Base-by-base conservation (phyloP, 2,888 invertebrate species). In the Lissonota sp. region DNA sequence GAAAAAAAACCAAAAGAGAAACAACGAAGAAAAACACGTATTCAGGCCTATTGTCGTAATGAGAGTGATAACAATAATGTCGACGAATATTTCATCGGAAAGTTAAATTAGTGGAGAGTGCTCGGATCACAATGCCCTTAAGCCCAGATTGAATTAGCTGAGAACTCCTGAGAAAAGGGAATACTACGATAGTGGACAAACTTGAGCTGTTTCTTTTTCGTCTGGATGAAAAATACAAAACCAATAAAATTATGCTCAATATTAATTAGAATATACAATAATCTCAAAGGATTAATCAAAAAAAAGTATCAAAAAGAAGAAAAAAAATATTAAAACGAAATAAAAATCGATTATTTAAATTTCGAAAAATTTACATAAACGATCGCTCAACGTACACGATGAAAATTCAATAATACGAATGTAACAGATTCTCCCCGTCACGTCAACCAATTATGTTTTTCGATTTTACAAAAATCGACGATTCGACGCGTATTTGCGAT, bases 41-140 rank as follows among this genome's bases (percentile, higher is more conserved):
- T 26, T 26, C 26, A 1, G 26, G 26, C 26, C 26, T 26, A 26
- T 26, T 26, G 26, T 26, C 3, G n/a, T n/a, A n/a, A 44, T 12
- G 12, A 12, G 7, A 46, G n/a, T 37, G 55, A 26, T 6, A 14
- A 46, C 64, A 64, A 72, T 62, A 37, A 57, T 60, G 37, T 66
- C 53, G 70, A 72, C 57, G 51, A 39, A 72, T 67, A 51, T 72
- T 62, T 40, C 62, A 63, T 60, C 40, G 42, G 26, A 79, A 79
- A 49, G 55, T 51, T n/a, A 64, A 73, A 81, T 79, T 72, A 76
- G 72, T 72, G 62, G 7, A 69, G 64, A 75, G 72, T 80, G 57
- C 40, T 46, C 14, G 51, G 58, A 14, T 55, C 8, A 69, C 63
- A 49, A 63, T 63, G 37, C 14, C 62, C 40, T 39, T 66, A 60